A percentile compares a stretch with the other conserved stretches of the same genome.
Conservation (phyloP, 2,113 vertebrate genomes). For the Chauna torquata region DNA sequence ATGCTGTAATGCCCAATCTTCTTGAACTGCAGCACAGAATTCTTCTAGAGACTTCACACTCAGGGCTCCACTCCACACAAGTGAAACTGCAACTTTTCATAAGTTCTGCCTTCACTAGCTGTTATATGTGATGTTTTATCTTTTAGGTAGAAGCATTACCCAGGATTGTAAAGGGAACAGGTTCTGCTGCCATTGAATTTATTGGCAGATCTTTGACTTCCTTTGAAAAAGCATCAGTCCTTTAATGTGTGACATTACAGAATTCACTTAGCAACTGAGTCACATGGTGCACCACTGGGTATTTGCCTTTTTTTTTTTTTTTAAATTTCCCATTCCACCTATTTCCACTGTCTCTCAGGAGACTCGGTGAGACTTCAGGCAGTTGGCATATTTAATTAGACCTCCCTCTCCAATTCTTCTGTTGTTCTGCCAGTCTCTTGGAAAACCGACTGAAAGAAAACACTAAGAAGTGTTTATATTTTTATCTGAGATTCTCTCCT, state of each 20-base stretch:
- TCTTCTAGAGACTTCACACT: too few relatives aligned
- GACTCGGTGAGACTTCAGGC: neutral
- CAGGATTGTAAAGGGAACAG: neutral
- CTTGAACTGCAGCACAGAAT: neutral
- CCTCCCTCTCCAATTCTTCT: neutral
- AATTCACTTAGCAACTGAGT: too few relatives aligned
- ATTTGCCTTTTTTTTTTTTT: neutral
- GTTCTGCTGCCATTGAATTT: neutral
- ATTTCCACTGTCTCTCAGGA: neutral
- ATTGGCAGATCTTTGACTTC: neutral
- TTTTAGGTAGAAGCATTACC: neutral
- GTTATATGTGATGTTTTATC: neutral
- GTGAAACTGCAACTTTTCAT: accelerated
- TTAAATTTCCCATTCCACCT: neutral
- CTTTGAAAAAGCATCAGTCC: neutral
- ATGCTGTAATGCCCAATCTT: neutral
- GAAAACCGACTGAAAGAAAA: neutral
- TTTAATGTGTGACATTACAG: neutral
- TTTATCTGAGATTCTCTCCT: neutral
- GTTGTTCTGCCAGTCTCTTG: neutral
- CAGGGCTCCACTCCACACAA: neutral
- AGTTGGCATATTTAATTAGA: neutral
- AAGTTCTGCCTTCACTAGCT: neutral
- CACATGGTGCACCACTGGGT: accelerated
- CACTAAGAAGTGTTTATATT: neutral